Conservation (phyloP, 2,797 vertebrate genomes). For the Meriones psammophilus region DNA sequence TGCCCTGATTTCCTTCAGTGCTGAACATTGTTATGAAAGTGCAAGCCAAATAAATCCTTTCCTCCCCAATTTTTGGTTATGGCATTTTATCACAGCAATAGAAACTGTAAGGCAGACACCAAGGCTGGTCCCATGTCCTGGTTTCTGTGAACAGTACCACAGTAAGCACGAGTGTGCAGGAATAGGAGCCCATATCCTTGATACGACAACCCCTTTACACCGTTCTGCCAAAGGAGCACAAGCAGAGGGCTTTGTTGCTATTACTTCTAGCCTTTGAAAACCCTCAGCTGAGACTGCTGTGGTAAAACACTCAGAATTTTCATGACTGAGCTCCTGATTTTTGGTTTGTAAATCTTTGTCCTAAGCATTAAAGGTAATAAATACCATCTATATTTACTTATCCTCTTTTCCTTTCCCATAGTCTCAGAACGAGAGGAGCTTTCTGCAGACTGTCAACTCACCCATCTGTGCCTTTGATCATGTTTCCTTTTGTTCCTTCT, state of each 20-base stretch:
- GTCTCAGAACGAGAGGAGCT: background rate
- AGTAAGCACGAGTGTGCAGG: background rate
- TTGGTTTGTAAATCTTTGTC: slow-evolving; percentile 21
- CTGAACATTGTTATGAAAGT: background rate
- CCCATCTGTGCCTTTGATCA: background rate
- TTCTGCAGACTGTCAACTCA: background rate
- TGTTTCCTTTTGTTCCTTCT: background rate
- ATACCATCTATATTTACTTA: background rate
- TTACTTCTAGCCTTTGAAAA: background rate
- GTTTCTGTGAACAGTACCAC: background rate
- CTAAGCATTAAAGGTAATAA: background rate
- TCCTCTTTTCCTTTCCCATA: background rate
- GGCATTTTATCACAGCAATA: background rate
- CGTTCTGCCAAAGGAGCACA: background rate
- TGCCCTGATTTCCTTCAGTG: background rate
- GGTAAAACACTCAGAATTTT: slow-evolving; percentile 21
- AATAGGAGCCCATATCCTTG: background rate
- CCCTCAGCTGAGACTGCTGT: background rate
- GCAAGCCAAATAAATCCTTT: background rate
- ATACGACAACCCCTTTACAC: background rate
- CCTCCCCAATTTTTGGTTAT: background rate
- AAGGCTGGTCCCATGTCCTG: background rate
- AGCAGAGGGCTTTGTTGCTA: background rate
- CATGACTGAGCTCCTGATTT: background rate
- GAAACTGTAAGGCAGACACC: background rate